Evolutionary conservation across 53 echinoderm and acorn worm species (phyloP), one percentile per base, ranked within the genome.

Genomic region (Arbacia lixula): DNA sequence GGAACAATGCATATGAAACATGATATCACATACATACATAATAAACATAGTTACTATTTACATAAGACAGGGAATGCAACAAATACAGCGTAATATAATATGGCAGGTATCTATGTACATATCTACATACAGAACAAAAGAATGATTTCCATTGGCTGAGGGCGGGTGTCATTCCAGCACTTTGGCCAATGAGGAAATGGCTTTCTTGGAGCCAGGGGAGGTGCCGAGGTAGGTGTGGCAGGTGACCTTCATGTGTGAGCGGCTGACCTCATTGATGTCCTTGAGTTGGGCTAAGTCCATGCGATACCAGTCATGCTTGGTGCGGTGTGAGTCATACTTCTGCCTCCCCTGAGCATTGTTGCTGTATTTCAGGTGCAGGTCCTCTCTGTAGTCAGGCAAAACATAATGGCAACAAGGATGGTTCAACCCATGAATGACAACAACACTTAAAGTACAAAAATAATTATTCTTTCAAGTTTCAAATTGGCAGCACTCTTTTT

Each of bases 151-250:
- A 74, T 74, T 36, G 53, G 74, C 29, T 30, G 21, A 60, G 56
- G 57, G 28, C n/a, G 11, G 20, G 2, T 4, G 5, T 65, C 85
- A 95, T 50, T 96, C 93, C 1, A 96, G 63, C 26, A 89, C 86
- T 65, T 96, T 94, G 35, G 96, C 91, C 32, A 96, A 69, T 14
- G 85, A 87, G 22, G 85, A 42, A 53, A 97, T 88, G 29, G 98
- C 98, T 86, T 92, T 86, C 52, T 76, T 88, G 2, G 93, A 76
- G 53, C 98, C 98, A 16, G 58, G 33, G 12, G 98, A 97, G 4
- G 98, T 97, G 2, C 98, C 98, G 12, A 97, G 92, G 61, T 97
- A 97, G 19, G 98, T 90, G 46, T 88, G 85, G 74, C 98, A 97
- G 29, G 98, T 97, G 64, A 97, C 52, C 57, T 88, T 89, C 98